Evolutionary conservation across 2,113 vertebrate species (phyloP).

Genomic region (Thamnophis sirtalis): DNA sequence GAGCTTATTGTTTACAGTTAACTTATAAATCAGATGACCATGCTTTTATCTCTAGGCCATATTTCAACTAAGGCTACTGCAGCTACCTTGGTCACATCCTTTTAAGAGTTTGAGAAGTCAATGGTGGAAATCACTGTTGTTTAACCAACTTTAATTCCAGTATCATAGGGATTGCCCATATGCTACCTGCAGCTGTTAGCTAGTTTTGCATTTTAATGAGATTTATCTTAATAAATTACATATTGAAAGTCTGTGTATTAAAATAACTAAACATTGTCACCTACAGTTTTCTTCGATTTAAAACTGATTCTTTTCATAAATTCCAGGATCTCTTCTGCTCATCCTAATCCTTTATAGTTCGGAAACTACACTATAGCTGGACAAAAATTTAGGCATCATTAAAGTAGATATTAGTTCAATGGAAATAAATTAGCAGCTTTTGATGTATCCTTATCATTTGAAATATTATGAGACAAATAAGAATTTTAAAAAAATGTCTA

Average conservation of each 20-base stretch:
- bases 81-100: background rate
- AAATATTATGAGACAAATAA: background rate
- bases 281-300: background rate
- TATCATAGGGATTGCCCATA: background rate
- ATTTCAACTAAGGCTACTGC: background rate
- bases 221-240: slow-evolving; percentile 8
- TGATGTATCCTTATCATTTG: background rate
- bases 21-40: background rate
- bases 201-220: slow-evolving; percentile 9
- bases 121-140: background rate
- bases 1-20: background rate
- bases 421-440: background rate
- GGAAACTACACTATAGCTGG: background rate
- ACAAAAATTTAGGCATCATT: background rate
- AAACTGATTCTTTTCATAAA: background rate
- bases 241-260: slow-evolving; percentile 2
- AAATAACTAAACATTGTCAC: slow-evolving; percentile 3
- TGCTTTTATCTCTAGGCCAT: background rate
- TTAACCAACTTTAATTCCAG: slow-evolving; percentile 4
- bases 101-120: background rate
- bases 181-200: slow-evolving; percentile 3
- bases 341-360: background rate
- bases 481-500: background rate
- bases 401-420: background rate
- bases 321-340: background rate